phyloP scores from a whole-genome alignment of 2,797 vertebrate species.

The Emydoidea blandingii region DNA sequence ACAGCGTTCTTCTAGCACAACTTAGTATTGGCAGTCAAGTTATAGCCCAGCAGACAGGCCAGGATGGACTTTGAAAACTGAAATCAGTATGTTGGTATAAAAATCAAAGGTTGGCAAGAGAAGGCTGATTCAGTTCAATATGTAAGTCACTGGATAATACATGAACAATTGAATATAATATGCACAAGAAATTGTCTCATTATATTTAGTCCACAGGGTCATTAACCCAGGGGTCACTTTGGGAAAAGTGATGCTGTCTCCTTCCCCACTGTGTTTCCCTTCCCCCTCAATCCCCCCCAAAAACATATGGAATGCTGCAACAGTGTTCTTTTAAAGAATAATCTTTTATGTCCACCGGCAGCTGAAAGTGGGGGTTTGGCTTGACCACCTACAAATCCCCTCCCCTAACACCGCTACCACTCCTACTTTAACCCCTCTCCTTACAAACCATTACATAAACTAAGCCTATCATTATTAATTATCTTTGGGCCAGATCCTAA shows the following conservation, averaged over 20 bases:
- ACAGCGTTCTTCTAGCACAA: not conserved
- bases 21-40: not conserved
- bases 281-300: not conserved
- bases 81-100: constrained; percentile 4
- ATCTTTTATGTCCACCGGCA: not conserved
- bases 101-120: not conserved
- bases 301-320: not conserved
- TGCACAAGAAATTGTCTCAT: not conserved
- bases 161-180: not conserved
- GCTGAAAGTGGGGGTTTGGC: not conserved
- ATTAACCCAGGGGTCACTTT: not conserved
- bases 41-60: not conserved
- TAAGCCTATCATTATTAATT: not conserved
- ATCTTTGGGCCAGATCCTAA: not conserved
- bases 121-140: not conserved
- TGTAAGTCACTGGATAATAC: not conserved
- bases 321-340: not conserved
- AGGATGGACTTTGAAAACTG: not conserved
- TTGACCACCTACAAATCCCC: not conserved
- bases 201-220: not conserved
- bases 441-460: not conserved
- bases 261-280: not conserved
- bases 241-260: not conserved
- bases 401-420: not conserved
- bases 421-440: not conserved